These are phyloP conservation scores for Pissodes strobi DNA, from an alignment of 1,140 invertebrate genomes.

Conservation along the genomic window DNA sequence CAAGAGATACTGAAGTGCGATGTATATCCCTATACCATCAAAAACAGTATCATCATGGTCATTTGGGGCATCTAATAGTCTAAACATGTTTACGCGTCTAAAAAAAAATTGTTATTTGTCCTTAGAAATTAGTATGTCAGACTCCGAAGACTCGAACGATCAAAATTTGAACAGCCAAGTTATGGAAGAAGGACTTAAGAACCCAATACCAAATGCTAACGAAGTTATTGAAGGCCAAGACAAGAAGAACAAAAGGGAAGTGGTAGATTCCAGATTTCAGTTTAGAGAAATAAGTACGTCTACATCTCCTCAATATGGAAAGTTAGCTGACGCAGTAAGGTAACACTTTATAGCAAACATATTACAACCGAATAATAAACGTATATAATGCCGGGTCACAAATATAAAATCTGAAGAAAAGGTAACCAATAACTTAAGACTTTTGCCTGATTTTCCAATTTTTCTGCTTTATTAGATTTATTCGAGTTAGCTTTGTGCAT, in stretches of 20 bases:
- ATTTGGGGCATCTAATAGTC: no score
- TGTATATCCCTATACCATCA: no score
- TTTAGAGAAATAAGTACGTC: conserved; percentile 7
- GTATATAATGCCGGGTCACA: not conserved
- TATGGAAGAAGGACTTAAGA: conserved; percentile 8
- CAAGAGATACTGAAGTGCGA: no score
- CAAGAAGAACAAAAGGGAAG: conserved; percentile 12
- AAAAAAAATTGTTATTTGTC: not conserved
- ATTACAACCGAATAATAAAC: no score
- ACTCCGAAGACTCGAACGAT: not conserved
- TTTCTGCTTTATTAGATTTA: no score
- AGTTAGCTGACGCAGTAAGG: conserved; percentile 23
- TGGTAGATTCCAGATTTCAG: no score
- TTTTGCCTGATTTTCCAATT: no score
- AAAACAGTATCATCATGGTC: no score
- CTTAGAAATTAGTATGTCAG: conserved; percentile 1
- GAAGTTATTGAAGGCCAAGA: conserved; percentile 8
- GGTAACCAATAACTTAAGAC: not conserved
- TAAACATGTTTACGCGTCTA: not conserved
- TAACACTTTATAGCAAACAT: no score
- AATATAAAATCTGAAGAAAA: not conserved
- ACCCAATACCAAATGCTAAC: conserved; percentile 16
- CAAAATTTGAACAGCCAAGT: conserved; percentile 3
- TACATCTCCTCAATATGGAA: conserved; percentile 27
- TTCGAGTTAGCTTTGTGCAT: no score